Base-by-base conservation (phyloP, 2,888 invertebrate species). In the Callinectes sapidus region DNA sequence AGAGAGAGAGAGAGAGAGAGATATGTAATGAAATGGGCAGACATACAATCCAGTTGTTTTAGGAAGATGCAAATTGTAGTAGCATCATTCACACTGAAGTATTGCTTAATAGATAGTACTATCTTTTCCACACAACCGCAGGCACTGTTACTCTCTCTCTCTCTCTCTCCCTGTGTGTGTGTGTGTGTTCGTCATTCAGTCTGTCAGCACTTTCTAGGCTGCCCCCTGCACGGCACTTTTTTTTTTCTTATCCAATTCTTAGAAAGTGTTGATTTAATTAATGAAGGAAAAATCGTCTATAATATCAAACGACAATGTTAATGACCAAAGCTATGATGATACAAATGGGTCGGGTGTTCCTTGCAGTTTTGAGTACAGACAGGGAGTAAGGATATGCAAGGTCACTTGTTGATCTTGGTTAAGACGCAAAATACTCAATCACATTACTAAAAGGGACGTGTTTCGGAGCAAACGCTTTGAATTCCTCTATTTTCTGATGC, bases 1-100 rank as follows among this genome's bases (percentile, higher is more conserved):
- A 86, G 86, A 86, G 86, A 86, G 86, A 86, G 86, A 86, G 86
- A 86, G 32, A 86, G 86, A 86, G 86, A 86, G 86, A 86, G 86
- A 86, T 18, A 0, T 8, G 61, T 61, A 61, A 61, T 61, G 61
- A 61, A 10, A 61, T 5, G 18, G 61, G 18, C 39, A 39, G 39
- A 39, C 55, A 55, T 55, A 8, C 55, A 55, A 1, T 55, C 2
- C 5, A 55, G 16, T 14, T 18, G 55, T 5, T 39, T 39, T 39
- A 2, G 39, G 39, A 39, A 39, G 5, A 39, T 39, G 39, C 2
- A 39, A 39, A 39, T 39, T 39, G 39, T 39, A 5, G 39, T 3
- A 2, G 48, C 10, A 8, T 48, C 48, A 48, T 42, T 42, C 42
- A 42, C 42, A 42, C 42, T n/a, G n/a, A 42, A 42, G 42, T 42